phyloP scores from a whole-genome alignment of 2,888 invertebrate species.

The Calliphora vomitoria region DNA sequence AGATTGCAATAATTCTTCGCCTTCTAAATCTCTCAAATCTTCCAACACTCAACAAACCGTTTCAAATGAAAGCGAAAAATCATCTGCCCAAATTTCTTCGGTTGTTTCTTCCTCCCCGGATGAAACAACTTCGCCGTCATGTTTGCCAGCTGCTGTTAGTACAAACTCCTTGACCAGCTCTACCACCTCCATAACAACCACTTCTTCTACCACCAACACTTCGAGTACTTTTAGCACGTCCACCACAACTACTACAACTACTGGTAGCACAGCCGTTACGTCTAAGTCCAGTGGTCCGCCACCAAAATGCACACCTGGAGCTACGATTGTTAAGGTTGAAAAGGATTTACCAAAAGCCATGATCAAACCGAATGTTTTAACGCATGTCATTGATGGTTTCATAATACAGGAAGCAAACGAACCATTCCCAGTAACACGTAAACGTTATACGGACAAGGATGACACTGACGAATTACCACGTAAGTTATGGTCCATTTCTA shows the following conservation, averaged over 20 bases:
- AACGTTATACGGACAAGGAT: conserved; percentile 87
- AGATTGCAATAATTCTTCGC: conserved; percentile 32
- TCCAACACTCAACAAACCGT: conserved; percentile 38
- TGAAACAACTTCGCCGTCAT: conserved; percentile 20
- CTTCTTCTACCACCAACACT: conserved; percentile 45
- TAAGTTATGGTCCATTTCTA: conserved; percentile 84
- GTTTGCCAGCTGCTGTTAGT: conserved; percentile 41
- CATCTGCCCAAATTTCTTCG: conserved; percentile 30
- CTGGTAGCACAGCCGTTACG: conserved; percentile 53
- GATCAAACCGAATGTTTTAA: conserved; percentile 97
- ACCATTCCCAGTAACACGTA: conserved; percentile 92
- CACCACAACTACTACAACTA: conserved; percentile 53
- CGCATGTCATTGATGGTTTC: conserved; percentile 98
- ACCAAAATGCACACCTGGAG: conserved; percentile 80
- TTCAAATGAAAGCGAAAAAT: conserved; percentile 55
- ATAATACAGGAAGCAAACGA: conserved; percentile 97
- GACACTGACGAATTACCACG: conserved; percentile 91
- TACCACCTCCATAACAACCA: conserved; percentile 45
- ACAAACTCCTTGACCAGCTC: conserved; percentile 35
- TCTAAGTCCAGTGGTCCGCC: conserved; percentile 64
- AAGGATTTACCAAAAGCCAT: conserved; percentile 92
- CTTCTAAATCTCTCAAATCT: conserved; percentile 52
- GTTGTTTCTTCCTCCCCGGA: conserved; percentile 60
- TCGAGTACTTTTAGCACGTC: conserved; percentile 49
- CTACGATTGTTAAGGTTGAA: conserved; percentile 80